Evolutionary conservation across 2,888 invertebrate species (phyloP), one percentile per base, ranked within the genome.

Genomic region (Archaeoteleia sp.): DNA sequence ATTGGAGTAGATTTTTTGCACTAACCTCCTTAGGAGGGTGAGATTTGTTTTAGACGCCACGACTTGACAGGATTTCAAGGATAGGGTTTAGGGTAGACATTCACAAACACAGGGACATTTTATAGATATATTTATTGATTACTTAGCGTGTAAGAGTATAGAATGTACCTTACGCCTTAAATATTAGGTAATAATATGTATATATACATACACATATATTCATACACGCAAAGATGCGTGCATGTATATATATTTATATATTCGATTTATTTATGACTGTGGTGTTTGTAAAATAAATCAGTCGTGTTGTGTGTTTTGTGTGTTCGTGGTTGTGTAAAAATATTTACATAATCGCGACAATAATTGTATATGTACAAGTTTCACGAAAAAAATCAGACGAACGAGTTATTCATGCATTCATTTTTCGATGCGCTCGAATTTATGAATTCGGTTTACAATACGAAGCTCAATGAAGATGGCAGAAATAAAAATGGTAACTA

Each of bases 51-150:
- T 45, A 70, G 77, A 80, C 78, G 75, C 73, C 76, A 80, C 78
- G 72, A 75, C 53, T 69, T 76, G 77, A 78, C 23, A 53, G 80
- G 77, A 78, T 67, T 27, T 45, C 35, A 4, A 20, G 68, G 70
- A 68, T 68, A 46, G 68, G 70, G 60, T 40, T 13, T 53, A 49
- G 68, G 68, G 63, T 43, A 81, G 78, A 82, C 82, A 82, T 74
- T 78, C 82, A 83, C 82, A 81, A 81, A 84, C 84, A 84, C 83
- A 69, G 78, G 82, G 82, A 82, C 75, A 78, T 84, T 83, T 84
- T 83, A 82, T 84, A 84, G 80, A 84, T 84, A 84, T 84, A 84
- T 84, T 84, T 84, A 84, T 84, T 84, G 84, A 84, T 78, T 84
- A 84, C 82, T 84, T 84, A 84, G 81, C 79, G 79, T 82, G 81